Percentiles rank a stretch among this genome's conserved stretches.
These are phyloP conservation scores for Sylvia atricapilla DNA, from an alignment of 2,113 vertebrate species.

Conservation along the genomic window DNA sequence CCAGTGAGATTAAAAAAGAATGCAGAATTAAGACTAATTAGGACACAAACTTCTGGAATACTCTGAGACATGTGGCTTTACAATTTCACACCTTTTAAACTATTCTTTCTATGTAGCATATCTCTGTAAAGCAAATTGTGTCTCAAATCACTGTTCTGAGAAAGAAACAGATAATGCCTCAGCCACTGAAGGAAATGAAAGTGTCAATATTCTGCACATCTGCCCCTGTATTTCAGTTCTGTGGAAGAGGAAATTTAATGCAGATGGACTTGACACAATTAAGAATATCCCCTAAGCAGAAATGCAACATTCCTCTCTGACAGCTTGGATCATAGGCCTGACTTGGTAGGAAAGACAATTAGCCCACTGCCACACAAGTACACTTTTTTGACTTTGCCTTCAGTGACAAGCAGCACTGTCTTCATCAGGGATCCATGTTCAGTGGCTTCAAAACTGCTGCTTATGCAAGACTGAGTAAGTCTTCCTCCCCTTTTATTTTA, in stretches of 20 bases:
- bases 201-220: background rate
- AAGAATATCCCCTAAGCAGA: background rate
- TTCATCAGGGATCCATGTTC: background rate
- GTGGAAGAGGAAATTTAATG: slow-evolving; percentile 8
- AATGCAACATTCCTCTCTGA: background rate
- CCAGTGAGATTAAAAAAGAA: background rate
- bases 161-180: background rate
- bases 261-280: slow-evolving; percentile 1
- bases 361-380: background rate
- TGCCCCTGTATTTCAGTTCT: background rate
- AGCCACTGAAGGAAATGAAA: background rate
- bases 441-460: background rate
- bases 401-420: background rate
- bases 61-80: background rate
- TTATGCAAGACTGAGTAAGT: background rate
- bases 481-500: background rate
- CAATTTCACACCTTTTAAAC: background rate
- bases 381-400: background rate
- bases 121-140: background rate
- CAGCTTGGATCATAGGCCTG: background rate
- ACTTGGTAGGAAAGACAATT: background rate
- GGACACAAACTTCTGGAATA: background rate
- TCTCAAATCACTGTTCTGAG: background rate
- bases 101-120: background rate
- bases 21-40: background rate